Base-by-base conservation (phyloP, 2,113 vertebrate species). In the Hepsetus odoe region DNA sequence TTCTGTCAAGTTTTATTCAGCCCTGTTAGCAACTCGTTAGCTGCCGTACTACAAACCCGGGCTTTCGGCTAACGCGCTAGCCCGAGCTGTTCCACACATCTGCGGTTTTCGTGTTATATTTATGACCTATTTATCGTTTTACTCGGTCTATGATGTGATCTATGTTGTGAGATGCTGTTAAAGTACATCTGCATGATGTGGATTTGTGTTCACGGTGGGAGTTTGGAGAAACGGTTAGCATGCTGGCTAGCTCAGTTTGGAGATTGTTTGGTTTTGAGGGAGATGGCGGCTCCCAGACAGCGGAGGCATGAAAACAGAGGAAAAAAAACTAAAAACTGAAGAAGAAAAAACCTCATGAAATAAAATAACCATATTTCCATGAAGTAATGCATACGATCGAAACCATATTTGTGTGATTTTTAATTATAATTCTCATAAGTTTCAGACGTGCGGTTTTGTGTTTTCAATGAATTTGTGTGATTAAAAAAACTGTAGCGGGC, bases 211-310 rank as follows among this genome's bases (percentile, higher is more conserved):
- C n/a, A n/a, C n/a, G n/a, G n/a, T n/a, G n/a, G n/a, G n/a, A n/a
- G n/a, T n/a, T n/a, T n/a, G n/a, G n/a, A n/a, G n/a, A n/a, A n/a
- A n/a, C n/a, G n/a, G n/a, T n/a, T n/a, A n/a, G n/a, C n/a, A n/a
- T 14, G 46, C 46, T 49, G 46, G 16, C 16, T 20, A 42, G 72
- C 44, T 72, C 68, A 26, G 69, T 66, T 69, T 72, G 67, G 73
- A 32, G 77, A 76, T 79, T 83, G 82, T 82, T 85, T 82, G 77
- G 73, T 74, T 80, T 82, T 69, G 51, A 74, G 82, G 88, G 92
- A 92, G 88, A 93, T 92, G 92, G 92, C 92, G 89, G 88, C 91
- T 89, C 89, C 91, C 90, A 93, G 88, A 83, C 90, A 88, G 91
- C 86, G 80, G 86, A 89, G 72, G 85, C 85, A 74, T 86, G 85